A percentile compares a stretch with the other conserved stretches of the same genome.
Conservation (phyloP, 2,113 vertebrate genomes). For the Butorides virescens region DNA sequence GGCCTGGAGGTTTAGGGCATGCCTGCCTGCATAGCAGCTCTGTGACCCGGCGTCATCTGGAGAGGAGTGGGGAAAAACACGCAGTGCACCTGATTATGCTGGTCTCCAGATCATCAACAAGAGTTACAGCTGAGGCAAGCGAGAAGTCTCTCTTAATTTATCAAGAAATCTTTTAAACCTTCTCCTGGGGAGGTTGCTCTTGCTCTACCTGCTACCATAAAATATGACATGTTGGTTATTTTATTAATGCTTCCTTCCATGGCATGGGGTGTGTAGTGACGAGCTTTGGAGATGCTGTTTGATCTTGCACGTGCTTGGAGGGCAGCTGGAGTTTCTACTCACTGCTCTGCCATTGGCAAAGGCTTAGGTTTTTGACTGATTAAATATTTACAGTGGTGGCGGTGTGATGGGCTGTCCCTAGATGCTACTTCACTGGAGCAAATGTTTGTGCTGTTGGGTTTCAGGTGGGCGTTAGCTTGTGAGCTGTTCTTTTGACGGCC, state of each 20-base stretch:
- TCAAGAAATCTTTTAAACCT: not conserved
- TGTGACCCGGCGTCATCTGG: too few species aligned
- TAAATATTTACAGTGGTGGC: not conserved
- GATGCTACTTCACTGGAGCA: not conserved
- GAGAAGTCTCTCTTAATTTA: not conserved
- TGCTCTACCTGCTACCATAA: not conserved
- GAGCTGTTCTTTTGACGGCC: not conserved
- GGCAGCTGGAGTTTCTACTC: not conserved
- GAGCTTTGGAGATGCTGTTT: not conserved
- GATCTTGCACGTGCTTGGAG: not conserved
- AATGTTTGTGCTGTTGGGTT: not conserved
- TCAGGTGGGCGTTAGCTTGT: not conserved
- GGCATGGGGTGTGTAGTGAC: not conserved
- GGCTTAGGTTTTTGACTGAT: not conserved
- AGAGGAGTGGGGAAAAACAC: not conserved
- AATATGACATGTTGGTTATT: not conserved
- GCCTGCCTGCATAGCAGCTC: not conserved
- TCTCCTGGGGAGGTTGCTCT: not conserved
- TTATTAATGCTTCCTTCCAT: not conserved
- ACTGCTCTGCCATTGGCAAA: not conserved
- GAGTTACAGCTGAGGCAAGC: not conserved
- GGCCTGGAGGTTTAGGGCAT: not conserved
- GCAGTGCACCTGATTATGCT: not conserved
- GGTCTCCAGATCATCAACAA: not conserved
- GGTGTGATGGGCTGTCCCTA: not conserved